Evolutionary conservation across 2,113 vertebrate genomes (phyloP).

Genomic region (Upupa epops): DNA sequence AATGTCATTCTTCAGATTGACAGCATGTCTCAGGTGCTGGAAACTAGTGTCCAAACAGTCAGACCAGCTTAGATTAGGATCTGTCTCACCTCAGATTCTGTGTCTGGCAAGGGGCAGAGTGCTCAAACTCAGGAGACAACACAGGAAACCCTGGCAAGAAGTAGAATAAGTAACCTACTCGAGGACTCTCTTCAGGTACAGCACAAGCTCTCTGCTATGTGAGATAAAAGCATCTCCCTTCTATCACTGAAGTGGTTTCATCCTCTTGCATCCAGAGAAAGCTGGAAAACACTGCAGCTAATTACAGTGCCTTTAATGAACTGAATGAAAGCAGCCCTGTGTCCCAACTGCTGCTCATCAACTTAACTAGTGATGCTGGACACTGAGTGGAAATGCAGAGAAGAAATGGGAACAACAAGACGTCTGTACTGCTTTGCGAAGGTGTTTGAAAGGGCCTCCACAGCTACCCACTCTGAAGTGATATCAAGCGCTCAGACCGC

Average conservation of each 20-base stretch:
- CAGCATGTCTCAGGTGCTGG: neutral
- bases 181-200: neutral
- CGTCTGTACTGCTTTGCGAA: fast-evolving
- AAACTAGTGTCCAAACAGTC: neutral
- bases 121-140: neutral
- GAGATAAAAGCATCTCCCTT: neutral
- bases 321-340: neutral
- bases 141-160: neutral
- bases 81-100: neutral
- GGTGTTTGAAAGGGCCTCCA: neutral
- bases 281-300: neutral
- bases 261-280: neutral
- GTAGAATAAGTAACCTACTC: neutral
- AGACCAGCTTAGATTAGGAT: neutral
- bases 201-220: neutral
- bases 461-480: fast-evolving
- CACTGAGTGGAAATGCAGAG: neutral
- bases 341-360: neutral
- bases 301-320: neutral
- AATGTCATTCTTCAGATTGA: neutral
- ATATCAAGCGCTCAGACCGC: neutral
- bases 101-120: neutral
- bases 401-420: neutral
- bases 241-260: fast-evolving
- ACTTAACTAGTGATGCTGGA: fast-evolving